phyloP scores from a whole-genome alignment of 1,140 invertebrate species.

The Brachionus koreanus region DNA sequence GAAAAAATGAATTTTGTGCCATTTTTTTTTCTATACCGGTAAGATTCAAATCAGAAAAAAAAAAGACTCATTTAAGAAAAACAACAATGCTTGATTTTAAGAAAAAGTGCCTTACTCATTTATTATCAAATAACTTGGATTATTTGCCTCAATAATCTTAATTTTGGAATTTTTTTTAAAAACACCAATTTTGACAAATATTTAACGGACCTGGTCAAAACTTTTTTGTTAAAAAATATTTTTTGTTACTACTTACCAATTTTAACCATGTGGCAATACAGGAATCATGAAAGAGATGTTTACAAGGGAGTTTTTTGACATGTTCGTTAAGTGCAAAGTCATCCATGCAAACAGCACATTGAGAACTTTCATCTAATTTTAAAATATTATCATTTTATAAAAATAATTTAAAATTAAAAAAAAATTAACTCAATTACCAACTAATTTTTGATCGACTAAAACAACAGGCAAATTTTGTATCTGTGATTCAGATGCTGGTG shows the following conservation, averaged over 20 bases:
- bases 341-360: conserved; percentile 97
- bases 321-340: conserved; percentile 76
- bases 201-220: no score
- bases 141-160: no score
- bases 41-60: no score
- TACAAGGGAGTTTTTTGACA: conserved; percentile 79
- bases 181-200: no score
- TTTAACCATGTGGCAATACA: conserved; percentile 93
- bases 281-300: conserved; percentile 82
- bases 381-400: not conserved
- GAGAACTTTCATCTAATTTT: conserved; percentile 58
- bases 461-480: conserved; percentile 27
- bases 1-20: no score
- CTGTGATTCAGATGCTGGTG: conserved; percentile 24
- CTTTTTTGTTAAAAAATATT: no score
- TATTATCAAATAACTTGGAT: no score
- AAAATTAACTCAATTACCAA: not conserved
- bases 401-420: not conserved
- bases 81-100: no score
- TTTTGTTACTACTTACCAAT: conserved; percentile 63
- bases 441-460: not conserved
- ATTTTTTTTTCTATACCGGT: no score
- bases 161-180: no score
- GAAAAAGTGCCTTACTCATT: no score
- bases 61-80: no score